Percentiles rank a stretch among this genome's conserved stretches.
Evolutionary conservation across 2,113 vertebrate genomes (phyloP).

Genomic region (Mastomys natalensis): DNA sequence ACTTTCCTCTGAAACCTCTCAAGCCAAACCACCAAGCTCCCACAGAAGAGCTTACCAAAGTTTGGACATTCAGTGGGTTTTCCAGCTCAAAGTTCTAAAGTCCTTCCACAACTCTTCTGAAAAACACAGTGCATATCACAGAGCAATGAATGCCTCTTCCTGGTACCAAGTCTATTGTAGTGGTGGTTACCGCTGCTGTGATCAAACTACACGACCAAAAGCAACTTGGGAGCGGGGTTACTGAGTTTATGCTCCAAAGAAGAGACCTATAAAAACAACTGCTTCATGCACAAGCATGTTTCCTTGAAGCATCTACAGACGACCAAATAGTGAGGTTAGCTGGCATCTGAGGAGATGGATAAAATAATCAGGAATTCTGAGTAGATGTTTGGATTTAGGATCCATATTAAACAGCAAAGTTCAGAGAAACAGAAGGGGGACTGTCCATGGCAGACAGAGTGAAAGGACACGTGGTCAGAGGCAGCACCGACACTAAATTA

Average conservation of each 20-base stretch:
- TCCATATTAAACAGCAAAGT: not conserved
- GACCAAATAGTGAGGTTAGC: not conserved
- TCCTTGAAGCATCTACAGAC: not conserved
- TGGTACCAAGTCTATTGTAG: not conserved
- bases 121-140: not conserved
- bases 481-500: too few species aligned
- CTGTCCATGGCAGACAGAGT: not conserved
- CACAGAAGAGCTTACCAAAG: not conserved
- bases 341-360: not conserved
- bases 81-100: not conserved
- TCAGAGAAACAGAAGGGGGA: rapidly evolving
- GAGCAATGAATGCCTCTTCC: too few species aligned
- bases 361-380: not conserved
- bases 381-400: too few species aligned
- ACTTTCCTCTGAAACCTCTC: not conserved
- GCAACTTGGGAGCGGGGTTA: not conserved
- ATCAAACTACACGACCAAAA: not conserved
- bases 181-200: not conserved
- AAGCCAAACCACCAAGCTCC: not conserved
- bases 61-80: not conserved
- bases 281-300: not conserved
- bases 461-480: not conserved
- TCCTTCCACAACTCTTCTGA: not conserved
- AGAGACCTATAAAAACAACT: not conserved
- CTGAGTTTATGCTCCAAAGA: not conserved